These are phyloP conservation scores for Miltochrista miniata DNA, from an alignment of 2,888 invertebrate genomes.

Conservation along the genomic window DNA sequence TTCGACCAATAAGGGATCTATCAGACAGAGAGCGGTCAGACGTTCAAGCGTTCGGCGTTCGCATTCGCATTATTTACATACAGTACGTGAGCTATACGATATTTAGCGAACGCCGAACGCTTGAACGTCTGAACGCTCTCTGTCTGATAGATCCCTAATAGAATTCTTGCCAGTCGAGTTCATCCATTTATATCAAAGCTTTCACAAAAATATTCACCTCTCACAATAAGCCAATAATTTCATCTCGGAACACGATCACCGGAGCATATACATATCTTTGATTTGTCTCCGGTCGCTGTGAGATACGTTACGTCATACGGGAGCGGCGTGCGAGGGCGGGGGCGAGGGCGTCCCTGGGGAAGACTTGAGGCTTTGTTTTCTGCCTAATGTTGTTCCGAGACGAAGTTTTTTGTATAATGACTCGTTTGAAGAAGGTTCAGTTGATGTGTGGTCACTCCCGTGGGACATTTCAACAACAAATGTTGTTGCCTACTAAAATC, in stretches of 20 bases:
- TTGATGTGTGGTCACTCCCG: constrained; percentile 14
- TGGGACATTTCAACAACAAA: constrained; percentile 11
- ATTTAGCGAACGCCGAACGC: too few relatives aligned
- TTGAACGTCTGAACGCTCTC: too few relatives aligned
- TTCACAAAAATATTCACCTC: neutral
- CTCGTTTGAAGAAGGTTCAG: constrained; percentile 18
- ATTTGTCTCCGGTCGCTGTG: constrained; percentile 24
- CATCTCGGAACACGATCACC: constrained; percentile 23
- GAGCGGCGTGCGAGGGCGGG: constrained; percentile 9
- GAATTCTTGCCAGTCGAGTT: neutral
- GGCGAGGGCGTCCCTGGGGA: constrained; percentile 18
- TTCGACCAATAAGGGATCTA: too few relatives aligned
- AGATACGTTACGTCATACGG: constrained; percentile 22
- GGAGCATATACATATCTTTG: constrained; percentile 27
- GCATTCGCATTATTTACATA: too few relatives aligned
- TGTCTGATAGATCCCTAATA: neutral
- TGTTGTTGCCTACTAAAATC: neutral
- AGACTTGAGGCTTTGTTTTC: constrained; percentile 5
- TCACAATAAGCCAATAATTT: constrained; percentile 27
- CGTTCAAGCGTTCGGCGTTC: too few relatives aligned
- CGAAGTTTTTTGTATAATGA: constrained; percentile 17
- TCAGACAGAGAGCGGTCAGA: too few relatives aligned
- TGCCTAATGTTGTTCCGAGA: constrained; percentile 16
- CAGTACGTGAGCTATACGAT: too few relatives aligned
- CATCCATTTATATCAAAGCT: neutral